phyloP scores from a whole-genome alignment of 2,888 invertebrate genomes.

The Drosophila emarginata region DNA sequence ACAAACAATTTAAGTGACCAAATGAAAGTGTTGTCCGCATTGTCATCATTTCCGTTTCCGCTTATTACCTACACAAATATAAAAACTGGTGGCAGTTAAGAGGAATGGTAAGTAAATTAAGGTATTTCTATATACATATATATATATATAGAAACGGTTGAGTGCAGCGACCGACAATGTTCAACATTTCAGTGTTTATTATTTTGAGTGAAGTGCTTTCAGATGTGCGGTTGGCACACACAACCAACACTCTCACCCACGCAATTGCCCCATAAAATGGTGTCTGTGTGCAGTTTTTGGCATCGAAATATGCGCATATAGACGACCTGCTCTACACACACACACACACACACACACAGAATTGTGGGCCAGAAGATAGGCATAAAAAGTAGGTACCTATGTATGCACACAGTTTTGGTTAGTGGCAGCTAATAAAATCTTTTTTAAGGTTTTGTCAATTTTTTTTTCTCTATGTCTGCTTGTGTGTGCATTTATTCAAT shows the following conservation, averaged over 20 bases:
- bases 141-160: not conserved
- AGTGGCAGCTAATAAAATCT: not conserved
- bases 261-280: constrained; percentile 12
- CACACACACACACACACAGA: not conserved
- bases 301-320: constrained; percentile 5
- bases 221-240: constrained; percentile 15
- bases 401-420: not conserved
- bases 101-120: not conserved
- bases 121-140: not conserved
- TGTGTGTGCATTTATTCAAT: not conserved
- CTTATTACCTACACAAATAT: constrained; percentile 15
- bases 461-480: not conserved
- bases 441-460: not conserved
- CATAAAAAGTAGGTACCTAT: constrained; percentile 2
- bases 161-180: constrained; percentile 22
- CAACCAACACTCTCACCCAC: not conserved
- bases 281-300: not conserved
- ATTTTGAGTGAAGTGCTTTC: constrained; percentile 40
- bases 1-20: no score
- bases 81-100: not conserved
- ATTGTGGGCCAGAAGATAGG: not conserved
- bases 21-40: constrained; percentile 16
- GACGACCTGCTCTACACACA: not conserved
- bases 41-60: constrained; percentile 36
- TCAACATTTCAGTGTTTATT: constrained; percentile 41